Evolutionary conservation across 2,888 invertebrate genomes (phyloP).

Genomic region (Pelosia muscerda): DNA sequence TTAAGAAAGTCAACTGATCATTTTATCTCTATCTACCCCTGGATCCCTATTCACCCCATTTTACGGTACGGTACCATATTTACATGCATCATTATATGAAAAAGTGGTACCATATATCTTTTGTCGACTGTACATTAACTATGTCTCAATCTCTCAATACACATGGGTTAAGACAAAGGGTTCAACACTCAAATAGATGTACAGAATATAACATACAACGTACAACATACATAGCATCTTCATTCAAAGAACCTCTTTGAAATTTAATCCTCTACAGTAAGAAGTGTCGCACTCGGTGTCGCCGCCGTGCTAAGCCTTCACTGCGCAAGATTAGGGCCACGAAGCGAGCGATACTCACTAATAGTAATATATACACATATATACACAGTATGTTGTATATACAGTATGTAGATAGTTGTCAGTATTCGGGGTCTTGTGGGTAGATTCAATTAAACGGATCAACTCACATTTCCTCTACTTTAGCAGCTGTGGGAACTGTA

Average conservation of each 20-base stretch:
- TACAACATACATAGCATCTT: conserved; percentile 33
- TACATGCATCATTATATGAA: no score
- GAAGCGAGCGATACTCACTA: conserved; percentile 52
- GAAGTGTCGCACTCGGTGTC: conserved; percentile 57
- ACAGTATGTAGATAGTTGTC: conserved; percentile 22
- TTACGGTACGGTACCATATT: no score
- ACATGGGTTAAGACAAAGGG: conserved; percentile 7
- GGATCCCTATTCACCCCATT: no score
- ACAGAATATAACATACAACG: conserved; percentile 29
- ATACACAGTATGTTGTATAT: no score
- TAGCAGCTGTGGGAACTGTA: neutral
- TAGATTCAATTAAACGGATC: neutral
- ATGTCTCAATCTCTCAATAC: neutral
- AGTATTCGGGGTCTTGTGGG: neutral
- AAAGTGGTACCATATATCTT: no score
- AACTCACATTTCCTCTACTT: neutral
- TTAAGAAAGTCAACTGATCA: no score
- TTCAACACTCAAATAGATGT: conserved; percentile 20
- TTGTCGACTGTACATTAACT: no score
- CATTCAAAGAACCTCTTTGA: conserved; percentile 66
- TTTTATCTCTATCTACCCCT: no score
- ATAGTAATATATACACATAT: conserved; percentile 15
- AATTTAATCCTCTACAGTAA: conserved; percentile 70
- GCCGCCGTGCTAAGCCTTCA: conserved; percentile 62
- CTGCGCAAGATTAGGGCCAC: conserved; percentile 61